A percentile compares a stretch with the other conserved stretches of the same genome.
Conservation (phyloP, 2,113 vertebrate species). For the Zeus faber region DNA sequence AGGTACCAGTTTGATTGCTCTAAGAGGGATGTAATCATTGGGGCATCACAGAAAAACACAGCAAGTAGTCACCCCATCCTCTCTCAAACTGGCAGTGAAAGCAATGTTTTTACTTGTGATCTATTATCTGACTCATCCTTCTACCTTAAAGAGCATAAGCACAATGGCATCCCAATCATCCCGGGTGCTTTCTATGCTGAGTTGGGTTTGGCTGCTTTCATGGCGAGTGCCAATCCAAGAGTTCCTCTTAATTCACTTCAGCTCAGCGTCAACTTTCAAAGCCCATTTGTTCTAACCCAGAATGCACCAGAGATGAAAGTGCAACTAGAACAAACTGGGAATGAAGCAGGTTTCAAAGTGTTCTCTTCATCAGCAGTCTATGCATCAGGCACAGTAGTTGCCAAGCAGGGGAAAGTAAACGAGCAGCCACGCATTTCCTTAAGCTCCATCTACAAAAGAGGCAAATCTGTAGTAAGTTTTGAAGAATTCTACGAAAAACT, state of each 20-base stretch:
- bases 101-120: slow-evolving; percentile 65
- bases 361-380: slow-evolving; percentile 68
- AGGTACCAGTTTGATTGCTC: slow-evolving; percentile 80
- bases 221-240: slow-evolving; percentile 69
- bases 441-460: slow-evolving; percentile 72
- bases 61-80: slow-evolving; percentile 72
- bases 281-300: slow-evolving; percentile 70
- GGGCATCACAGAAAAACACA: slow-evolving; percentile 50
- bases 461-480: slow-evolving; percentile 62
- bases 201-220: slow-evolving; percentile 75
- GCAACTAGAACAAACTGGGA: slow-evolving; percentile 55
- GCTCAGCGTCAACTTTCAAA: slow-evolving; percentile 74
- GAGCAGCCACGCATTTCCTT: slow-evolving; percentile 69
- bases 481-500: slow-evolving; percentile 76
- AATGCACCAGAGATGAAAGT: slow-evolving; percentile 71
- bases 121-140: slow-evolving; percentile 59
- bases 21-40: slow-evolving; percentile 58
- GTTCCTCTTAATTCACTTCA: slow-evolving; percentile 70
- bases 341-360: slow-evolving; percentile 68
- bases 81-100: slow-evolving; percentile 52
- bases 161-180: slow-evolving; percentile 72
- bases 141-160: slow-evolving; percentile 79
- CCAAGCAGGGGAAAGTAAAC: slow-evolving; percentile 36
- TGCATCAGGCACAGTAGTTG: slow-evolving; percentile 73
- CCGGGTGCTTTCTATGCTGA: slow-evolving; percentile 82